Conservation (phyloP, 2,113 vertebrate species). For the Nansenia antarctica region DNA sequence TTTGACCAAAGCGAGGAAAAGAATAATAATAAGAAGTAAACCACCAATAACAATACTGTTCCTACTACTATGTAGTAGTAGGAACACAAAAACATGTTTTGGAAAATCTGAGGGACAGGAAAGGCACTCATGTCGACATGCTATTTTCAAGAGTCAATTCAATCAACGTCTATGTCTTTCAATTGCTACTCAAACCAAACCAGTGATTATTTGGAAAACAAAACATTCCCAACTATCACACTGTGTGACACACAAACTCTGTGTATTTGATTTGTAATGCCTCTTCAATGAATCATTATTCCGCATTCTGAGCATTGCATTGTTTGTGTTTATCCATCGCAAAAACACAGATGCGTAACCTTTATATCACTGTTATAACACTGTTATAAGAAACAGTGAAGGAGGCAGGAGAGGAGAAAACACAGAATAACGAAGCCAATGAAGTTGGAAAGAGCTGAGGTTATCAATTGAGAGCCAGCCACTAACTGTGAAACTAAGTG, state of each 20-base stretch:
- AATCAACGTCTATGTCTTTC: conserved; percentile 8
- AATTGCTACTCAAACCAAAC: conserved; percentile 3
- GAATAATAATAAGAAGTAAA: no score
- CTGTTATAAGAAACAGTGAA: neutral
- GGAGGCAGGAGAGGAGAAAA: neutral
- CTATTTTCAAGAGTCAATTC: conserved; percentile 21
- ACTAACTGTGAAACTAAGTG: neutral
- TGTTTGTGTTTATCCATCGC: neutral
- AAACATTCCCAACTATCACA: neutral
- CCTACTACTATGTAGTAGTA: no score
- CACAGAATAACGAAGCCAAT: neutral
- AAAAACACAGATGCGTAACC: neutral
- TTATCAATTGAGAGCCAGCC: neutral
- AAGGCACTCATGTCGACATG: conserved; percentile 1
- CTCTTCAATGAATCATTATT: conserved; percentile 7
- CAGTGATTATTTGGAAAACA: no score
- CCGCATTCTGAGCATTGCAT: neutral
- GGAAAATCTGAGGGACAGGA: neutral
- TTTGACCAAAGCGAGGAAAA: no score
- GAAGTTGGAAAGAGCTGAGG: neutral
- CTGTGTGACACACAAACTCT: neutral
- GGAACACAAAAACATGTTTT: no score
- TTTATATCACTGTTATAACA: no score
- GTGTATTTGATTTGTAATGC: neutral
- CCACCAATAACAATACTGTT: no score